Base-by-base conservation (phyloP, 2,888 invertebrate species). In the Fragum fragum region DNA sequence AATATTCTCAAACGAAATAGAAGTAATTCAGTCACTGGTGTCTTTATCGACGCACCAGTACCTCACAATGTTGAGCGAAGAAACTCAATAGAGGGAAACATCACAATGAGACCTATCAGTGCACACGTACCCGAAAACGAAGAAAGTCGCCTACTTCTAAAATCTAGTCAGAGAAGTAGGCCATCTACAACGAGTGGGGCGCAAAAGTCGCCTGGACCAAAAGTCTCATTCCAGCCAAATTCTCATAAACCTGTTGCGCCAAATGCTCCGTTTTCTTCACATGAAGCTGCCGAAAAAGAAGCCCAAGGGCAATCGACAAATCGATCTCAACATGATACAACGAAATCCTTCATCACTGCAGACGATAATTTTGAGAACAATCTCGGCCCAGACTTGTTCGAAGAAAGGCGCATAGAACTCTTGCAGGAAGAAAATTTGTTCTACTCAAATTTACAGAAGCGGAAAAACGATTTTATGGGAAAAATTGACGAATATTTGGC, bases 11-110 rank as follows among this genome's bases (percentile, higher is more conserved):
- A 70, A 26, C 66, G 69, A 26, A 79, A 81, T 47, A 73, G 87
- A 21, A 90, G 85, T 61, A 90, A 91, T 74, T 92, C 91, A n/a
- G 89, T 92, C 0, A 90, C 89, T 0, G 91, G 90, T 1, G 88
- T 87, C 1, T 91, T 90, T 81, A 90, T 89, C 16, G 91, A 91
- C 59, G 88, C 81, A 1, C 88, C 89, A 11, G 72, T 77, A 21
- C 80, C 75, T 11, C 70, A 78, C 9, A 61, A 72, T 5, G 79
- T 57, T 5, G 69, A 59, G 18, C 76, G 89, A 11, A 79, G 90
- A 42, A 87, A 82, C 69, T 88, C 88, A 9, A 79, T 86, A 0
- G 89, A 88, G 29, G 85, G 85, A 0, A 73, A 76, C 21, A 63
- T 86, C 18, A 77, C 75, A 2, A 66, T 88, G 21, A 70, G 89